Base-by-base conservation (phyloP, 2,797 vertebrate species). In the Triplophysa yarkandensis region DNA sequence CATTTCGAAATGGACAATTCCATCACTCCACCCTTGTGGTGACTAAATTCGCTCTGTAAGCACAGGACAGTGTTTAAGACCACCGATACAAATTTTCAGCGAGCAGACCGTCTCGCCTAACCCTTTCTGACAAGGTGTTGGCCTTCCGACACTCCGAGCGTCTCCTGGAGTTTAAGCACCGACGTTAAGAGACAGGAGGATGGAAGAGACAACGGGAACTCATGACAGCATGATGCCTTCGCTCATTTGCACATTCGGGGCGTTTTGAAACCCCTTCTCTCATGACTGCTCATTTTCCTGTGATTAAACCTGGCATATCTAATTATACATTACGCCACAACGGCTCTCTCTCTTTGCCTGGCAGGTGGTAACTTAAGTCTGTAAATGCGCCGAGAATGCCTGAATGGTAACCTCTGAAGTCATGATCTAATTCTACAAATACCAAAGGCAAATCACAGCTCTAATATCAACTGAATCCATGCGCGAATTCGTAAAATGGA, bases 261-360 rank as follows among this genome's bases (percentile, higher is more conserved):
- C 52, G 8, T 34, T 83, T 70, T 83, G 66, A 60, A 16, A 68
- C 58, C 30, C 63, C 34, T 79, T 65, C n/a, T 34, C 67, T 66
- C 74, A 77, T 52, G 30, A 71, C 81, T 78, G 80, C 81, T 83
- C 74, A 86, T 88, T 83, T 80, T 78, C 68, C 74, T 74, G 77
- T 82, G 83, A 90, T 89, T 88, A 88, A 87, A 88, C 79, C 77
- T 88, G 87, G 74, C 89, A 87, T 69, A 76, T 85, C 86, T 87
- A 89, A 91, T 91, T 88, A 89, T 66, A 84, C 79, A 50, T 34
- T 84, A 84, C 70, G 44, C 46, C 55, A 78, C 72, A 80, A 77
- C 58, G 77, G 82, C 74, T 71, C 41, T 52, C 76, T 74, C 68
- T 78, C 71, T 57, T 65, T 32, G 70, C 58, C 65, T 43, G 46